Conservation (phyloP, 2,797 vertebrate genomes). For the Euthynnus affinis region DNA sequence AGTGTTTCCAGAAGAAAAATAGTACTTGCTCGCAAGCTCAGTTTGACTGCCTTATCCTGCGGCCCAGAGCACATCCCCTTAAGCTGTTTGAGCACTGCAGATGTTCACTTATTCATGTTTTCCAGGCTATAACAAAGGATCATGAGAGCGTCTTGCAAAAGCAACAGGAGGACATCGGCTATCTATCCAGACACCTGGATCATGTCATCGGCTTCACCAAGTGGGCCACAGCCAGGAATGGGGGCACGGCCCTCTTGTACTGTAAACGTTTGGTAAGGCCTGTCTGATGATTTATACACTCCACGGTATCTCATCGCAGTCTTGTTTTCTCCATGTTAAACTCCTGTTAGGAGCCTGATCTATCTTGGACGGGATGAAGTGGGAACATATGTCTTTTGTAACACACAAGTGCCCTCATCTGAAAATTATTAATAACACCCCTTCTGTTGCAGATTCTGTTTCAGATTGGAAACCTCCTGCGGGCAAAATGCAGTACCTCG, state of each 20-base stretch:
- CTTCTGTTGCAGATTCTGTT: constrained; percentile 81
- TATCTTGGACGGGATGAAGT: constrained; percentile 33
- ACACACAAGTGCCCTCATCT: constrained; percentile 23
- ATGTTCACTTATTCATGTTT: constrained; percentile 57
- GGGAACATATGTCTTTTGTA: constrained; percentile 58
- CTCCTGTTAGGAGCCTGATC: constrained; percentile 7
- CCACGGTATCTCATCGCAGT: constrained; percentile 11
- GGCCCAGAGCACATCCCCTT: constrained; percentile 43
- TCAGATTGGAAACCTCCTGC: constrained; percentile 83
- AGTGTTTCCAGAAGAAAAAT: constrained; percentile 16
- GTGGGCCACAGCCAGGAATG: constrained; percentile 91
- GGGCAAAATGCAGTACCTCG: constrained; percentile 77
- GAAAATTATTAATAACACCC: constrained; percentile 65
- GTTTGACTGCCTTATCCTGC: constrained; percentile 35
- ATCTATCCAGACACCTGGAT: constrained; percentile 91
- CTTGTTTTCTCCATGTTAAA: constrained; percentile 12
- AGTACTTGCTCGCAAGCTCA: constrained; percentile 9
- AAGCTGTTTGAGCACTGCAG: constrained; percentile 48
- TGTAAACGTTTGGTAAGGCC: constrained; percentile 92
- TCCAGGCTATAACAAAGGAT: constrained; percentile 85
- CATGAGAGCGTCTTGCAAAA: constrained; percentile 89
- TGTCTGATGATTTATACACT: constrained; percentile 24
- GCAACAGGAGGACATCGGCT: constrained; percentile 89
- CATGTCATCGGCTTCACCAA: constrained; percentile 92
- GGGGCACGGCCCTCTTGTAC: constrained; percentile 89